These are phyloP conservation scores for Narcine bancroftii DNA, from an alignment of 2,113 vertebrate species.

Conservation along the genomic window DNA sequence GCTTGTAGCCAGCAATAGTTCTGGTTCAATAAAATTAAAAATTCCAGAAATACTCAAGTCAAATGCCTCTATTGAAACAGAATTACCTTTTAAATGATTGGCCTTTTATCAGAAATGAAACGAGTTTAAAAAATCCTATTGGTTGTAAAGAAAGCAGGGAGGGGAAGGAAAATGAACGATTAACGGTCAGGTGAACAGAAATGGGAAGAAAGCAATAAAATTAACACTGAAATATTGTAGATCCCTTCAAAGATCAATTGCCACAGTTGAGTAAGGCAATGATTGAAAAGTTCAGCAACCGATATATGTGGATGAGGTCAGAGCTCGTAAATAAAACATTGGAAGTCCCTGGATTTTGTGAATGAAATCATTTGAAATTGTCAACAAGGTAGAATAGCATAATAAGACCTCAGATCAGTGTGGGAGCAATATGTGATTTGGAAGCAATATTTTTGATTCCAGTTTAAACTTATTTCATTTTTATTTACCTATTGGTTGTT, in stretches of 20 bases:
- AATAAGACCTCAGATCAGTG: not conserved
- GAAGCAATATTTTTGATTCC: not conserved
- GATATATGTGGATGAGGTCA: not conserved
- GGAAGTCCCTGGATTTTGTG: not conserved
- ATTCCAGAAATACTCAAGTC: no score
- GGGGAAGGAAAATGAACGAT: no score
- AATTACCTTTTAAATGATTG: no score
- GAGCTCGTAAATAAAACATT: not conserved
- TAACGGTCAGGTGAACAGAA: no score
- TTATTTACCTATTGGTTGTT: not conserved
- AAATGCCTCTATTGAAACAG: no score
- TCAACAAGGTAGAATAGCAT: not conserved
- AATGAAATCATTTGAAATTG: not conserved
- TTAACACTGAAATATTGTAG: not conserved
- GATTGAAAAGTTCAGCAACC: not conserved
- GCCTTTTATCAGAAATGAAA: no score
- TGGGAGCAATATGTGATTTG: not conserved
- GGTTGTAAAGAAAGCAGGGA: no score
- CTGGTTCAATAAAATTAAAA: no score
- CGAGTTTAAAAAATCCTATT: no score
- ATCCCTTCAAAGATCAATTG: not conserved
- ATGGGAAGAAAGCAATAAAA: no score
- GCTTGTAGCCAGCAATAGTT: no score
- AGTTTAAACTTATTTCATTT: not conserved
- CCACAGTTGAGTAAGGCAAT: not conserved